Percentiles rank a stretch among this genome's conserved stretches.
phyloP scores from a whole-genome alignment of 2,113 vertebrate species.

The Numenius arquata region DNA sequence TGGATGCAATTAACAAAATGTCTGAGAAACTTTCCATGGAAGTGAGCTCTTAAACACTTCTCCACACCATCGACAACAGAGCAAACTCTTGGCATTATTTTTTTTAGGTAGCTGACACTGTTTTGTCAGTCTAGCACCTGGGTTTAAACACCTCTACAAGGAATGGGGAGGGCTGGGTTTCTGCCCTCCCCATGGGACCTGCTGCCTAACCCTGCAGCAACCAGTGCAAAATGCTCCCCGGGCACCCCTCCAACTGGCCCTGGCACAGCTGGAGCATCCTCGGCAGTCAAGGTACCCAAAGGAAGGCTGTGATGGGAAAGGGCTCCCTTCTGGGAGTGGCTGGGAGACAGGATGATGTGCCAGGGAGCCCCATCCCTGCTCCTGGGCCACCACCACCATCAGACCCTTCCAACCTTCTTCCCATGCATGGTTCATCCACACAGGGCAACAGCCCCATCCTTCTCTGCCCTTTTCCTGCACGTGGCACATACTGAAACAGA shows the following conservation, averaged over 20 bases:
- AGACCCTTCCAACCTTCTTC: neutral
- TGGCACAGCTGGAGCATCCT: neutral
- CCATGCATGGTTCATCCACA: accelerated
- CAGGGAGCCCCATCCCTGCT: too few relatives aligned
- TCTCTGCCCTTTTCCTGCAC: neutral
- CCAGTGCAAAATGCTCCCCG: neutral
- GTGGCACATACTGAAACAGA: neutral
- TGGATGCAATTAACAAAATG: neutral
- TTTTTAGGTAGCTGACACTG: neutral
- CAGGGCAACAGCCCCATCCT: neutral
- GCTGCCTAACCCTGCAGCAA: neutral
- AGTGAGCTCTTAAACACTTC: neutral
- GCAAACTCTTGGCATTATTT: neutral
- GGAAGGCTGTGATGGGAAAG: neutral
- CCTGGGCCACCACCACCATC: accelerated
- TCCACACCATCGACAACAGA: neutral
- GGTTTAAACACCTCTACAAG: neutral
- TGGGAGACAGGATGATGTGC: neutral
- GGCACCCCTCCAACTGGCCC: accelerated
- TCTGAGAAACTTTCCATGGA: neutral
- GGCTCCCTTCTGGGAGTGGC: accelerated
- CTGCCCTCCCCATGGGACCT: neutral
- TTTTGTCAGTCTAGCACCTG: neutral
- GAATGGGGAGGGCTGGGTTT: neutral
- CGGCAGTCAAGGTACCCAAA: accelerated